Percentiles rank a stretch among this genome's conserved stretches.
Conservation (phyloP, 2,888 invertebrate genomes). For the Physocephala rufipes region DNA sequence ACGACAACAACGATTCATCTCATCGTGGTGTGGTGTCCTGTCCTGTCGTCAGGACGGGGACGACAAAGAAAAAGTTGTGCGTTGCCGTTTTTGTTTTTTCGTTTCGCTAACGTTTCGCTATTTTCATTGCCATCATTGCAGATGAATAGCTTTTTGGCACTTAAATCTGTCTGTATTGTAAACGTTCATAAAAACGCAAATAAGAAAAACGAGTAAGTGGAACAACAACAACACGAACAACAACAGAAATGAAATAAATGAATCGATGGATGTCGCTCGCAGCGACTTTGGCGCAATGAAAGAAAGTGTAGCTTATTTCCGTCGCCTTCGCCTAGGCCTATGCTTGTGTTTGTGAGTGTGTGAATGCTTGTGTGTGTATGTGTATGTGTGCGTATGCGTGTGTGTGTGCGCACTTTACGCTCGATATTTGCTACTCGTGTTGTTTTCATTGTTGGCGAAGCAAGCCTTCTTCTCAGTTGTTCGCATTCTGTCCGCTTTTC, state of each 20-base stretch:
- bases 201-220: too few relatives aligned
- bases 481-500: too few relatives aligned
- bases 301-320: not conserved
- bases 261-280: conserved; percentile 3
- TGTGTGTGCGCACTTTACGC: conserved; percentile 28
- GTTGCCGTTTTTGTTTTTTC: not conserved
- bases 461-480: too few relatives aligned
- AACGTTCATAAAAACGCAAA: too few relatives aligned
- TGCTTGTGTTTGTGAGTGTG: conserved; percentile 40
- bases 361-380: conserved; percentile 28
- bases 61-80: not conserved
- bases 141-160: conserved; percentile 16
- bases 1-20: too few relatives aligned
- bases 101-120: too few relatives aligned
- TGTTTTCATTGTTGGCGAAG: conserved; percentile 6
- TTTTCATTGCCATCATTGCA: not conserved
- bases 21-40: too few relatives aligned
- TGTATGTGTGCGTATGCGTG: conserved; percentile 40
- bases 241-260: not conserved
- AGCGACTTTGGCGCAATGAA: not conserved
- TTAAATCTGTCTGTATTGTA: not conserved
- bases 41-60: too few relatives aligned
- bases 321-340: not conserved
- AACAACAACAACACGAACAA: too few relatives aligned
- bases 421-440: conserved; percentile 26